These are phyloP conservation scores for Scaptomyza flava DNA, from an alignment of 2,888 invertebrate genomes.

Conservation along the genomic window DNA sequence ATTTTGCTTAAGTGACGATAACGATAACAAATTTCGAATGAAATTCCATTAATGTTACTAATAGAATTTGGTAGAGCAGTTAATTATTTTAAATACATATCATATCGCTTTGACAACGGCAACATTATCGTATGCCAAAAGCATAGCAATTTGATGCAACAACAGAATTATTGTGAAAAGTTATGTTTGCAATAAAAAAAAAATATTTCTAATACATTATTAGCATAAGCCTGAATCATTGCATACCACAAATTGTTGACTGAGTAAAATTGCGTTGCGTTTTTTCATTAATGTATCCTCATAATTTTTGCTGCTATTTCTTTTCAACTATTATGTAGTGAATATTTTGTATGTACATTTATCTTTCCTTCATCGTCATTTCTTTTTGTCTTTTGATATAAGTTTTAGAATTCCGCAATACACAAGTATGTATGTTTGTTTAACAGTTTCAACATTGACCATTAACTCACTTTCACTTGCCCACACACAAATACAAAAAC, in stretches of 20 bases:
- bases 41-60: not conserved
- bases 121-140: too few relatives aligned
- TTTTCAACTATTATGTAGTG: too few relatives aligned
- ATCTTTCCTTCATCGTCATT: not conserved
- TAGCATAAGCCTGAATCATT: not conserved
- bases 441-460: not conserved
- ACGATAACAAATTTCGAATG: not conserved
- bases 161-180: not conserved
- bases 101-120: too few relatives aligned
- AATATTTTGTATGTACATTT: too few relatives aligned
- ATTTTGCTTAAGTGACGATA: not conserved
- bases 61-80: not conserved
- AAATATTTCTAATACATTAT: not conserved
- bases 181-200: not conserved
- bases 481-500: not conserved
- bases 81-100: not conserved
- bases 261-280: not conserved
- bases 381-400: not conserved
- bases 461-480: conserved; percentile 1
- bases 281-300: not conserved
- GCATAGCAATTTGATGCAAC: not conserved
- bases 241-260: not conserved
- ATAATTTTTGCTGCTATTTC: not conserved
- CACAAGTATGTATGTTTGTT: not conserved
- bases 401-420: not conserved